phyloP scores from a whole-genome alignment of 2,888 invertebrate genomes.

The Xanthia icteritia region DNA sequence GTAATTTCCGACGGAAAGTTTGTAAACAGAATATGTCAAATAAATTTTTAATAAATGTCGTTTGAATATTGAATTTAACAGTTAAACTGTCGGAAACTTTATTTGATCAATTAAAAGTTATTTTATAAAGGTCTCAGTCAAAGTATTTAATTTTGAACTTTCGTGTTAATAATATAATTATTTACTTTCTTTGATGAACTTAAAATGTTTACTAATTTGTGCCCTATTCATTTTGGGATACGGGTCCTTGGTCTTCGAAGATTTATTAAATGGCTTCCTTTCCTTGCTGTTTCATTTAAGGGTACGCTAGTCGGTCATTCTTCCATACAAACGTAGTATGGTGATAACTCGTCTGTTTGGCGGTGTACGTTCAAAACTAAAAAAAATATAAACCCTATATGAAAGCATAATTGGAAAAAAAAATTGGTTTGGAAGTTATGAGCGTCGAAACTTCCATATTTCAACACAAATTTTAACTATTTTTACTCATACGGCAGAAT shows the following conservation, averaged over 20 bases:
- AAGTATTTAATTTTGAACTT: constrained; percentile 27
- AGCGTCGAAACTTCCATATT: no score
- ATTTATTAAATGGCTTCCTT: background rate
- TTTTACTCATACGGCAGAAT: no score
- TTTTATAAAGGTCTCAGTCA: constrained; percentile 36
- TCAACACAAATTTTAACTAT: no score
- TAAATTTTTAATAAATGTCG: constrained; percentile 42
- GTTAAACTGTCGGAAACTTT: constrained; percentile 42
- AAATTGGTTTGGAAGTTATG: no score
- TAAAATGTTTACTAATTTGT: constrained; percentile 20
- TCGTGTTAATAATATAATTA: constrained; percentile 26
- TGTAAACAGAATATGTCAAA: constrained; percentile 29
- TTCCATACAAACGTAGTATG: no score
- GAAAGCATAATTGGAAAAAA: no score
- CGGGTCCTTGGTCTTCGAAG: background rate
- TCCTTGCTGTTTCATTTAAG: background rate
- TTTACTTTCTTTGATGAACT: constrained; percentile 43
- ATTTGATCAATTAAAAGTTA: constrained; percentile 59
- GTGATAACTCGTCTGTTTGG: no score
- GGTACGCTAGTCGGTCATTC: no score
- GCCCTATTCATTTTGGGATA: background rate
- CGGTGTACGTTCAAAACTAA: no score
- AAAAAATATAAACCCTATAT: no score
- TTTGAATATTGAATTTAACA: constrained; percentile 41
- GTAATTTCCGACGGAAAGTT: constrained; percentile 34